phyloP scores from a whole-genome alignment of 2,888 invertebrate genomes.

The Gisinianus flammeolus region DNA sequence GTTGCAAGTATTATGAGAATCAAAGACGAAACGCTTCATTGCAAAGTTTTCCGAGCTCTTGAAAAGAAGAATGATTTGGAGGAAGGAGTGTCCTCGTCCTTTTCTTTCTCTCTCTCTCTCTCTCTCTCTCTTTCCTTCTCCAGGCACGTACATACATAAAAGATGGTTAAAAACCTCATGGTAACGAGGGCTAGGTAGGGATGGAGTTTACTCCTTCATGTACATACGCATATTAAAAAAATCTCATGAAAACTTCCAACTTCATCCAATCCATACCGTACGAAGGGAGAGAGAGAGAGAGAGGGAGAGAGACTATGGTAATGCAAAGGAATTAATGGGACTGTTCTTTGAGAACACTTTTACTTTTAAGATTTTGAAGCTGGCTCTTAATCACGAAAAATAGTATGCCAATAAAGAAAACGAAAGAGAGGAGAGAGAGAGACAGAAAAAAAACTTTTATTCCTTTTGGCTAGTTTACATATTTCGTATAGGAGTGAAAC shows the following conservation, averaged over 20 bases:
- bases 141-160: constrained; percentile 14
- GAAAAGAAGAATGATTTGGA: constrained; percentile 20
- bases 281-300: constrained; percentile 1
- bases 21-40: constrained; percentile 37
- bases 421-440: constrained; percentile 13
- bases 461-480: constrained; percentile 16
- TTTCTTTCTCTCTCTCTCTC: too few species aligned
- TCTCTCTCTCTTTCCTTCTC: neutral
- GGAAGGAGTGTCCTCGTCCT: constrained; percentile 7
- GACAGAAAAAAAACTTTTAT: constrained; percentile 24
- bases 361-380: constrained; percentile 41
- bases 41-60: constrained; percentile 35
- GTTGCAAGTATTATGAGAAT: constrained; percentile 33
- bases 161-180: neutral
- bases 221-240: constrained; percentile 15
- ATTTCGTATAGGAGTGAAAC: neutral
- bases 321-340: constrained; percentile 53
- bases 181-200: neutral
- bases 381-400: constrained; percentile 56
- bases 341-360: constrained; percentile 42
- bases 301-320: constrained; percentile 47
- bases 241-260: constrained; percentile 37
- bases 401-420: constrained; percentile 28
- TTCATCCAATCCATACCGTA: constrained; percentile 30
- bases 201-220: too few species aligned